Evolutionary conservation across 2,888 invertebrate species (phyloP).

Genomic region (Drosophila affinis): DNA sequence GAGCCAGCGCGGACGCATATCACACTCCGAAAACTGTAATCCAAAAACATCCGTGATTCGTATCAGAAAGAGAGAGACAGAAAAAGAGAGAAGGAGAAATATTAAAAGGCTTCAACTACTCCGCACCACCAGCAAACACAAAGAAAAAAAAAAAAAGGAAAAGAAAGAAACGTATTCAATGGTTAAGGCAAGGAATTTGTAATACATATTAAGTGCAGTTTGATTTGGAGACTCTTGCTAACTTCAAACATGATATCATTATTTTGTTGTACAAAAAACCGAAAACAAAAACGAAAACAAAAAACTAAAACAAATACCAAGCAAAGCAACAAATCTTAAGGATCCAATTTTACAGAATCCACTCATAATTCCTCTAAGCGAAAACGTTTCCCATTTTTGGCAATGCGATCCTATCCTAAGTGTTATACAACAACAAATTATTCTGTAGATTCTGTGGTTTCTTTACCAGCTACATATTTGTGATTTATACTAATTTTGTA

Average conservation of each 20-base stretch:
- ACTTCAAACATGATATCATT: constrained; percentile 25
- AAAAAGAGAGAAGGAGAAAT: constrained; percentile 21
- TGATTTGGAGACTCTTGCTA: constrained; percentile 26
- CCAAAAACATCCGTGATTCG: neutral
- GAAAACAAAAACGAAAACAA: neutral
- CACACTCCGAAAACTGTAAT: constrained; percentile 35
- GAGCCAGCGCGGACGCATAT: constrained; percentile 65
- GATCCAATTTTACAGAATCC: constrained; percentile 33
- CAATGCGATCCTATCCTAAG: constrained; percentile 28
- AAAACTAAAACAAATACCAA: constrained; percentile 1
- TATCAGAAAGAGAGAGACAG: constrained; percentile 10
- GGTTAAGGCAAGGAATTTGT: constrained; percentile 20
- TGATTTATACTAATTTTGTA: constrained; percentile 36
- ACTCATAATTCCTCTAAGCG: constrained; percentile 27
- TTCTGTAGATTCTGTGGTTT: constrained; percentile 31
- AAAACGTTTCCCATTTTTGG: constrained; percentile 18
- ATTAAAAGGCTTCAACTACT: constrained; percentile 54
- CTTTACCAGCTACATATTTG: constrained; percentile 31
- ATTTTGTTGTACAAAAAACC: constrained; percentile 18
- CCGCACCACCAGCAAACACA: constrained; percentile 45
- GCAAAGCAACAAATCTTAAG: constrained; percentile 22
- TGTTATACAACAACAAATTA: constrained; percentile 21
- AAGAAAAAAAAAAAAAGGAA: constrained; percentile 19
- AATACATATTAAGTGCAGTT: constrained; percentile 37
- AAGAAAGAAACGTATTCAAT: neutral